Base-by-base conservation (phyloP, 2,113 vertebrate species). In the Andinoacara biseriatus region DNA sequence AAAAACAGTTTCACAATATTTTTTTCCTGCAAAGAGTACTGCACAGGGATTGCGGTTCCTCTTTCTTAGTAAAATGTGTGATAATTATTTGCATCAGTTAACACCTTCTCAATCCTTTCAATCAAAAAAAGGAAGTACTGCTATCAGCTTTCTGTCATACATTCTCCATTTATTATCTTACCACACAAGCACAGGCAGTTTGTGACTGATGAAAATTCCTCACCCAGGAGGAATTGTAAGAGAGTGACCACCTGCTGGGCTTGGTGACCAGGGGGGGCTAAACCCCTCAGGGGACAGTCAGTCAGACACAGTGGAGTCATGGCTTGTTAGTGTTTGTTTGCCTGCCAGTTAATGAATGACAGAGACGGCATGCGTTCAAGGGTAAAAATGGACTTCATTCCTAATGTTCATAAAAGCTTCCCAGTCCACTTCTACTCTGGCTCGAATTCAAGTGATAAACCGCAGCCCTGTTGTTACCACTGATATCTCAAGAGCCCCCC, bases 251-350 rank as follows among this genome's bases (percentile, higher is more conserved):
- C 92, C 90, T 93, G 89, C 92, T 90, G 92, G 61, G 85, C 57
- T 86, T 84, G 74, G 52, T 49, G 79, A 78, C 54, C 69, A 22
- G 74, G 61, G 74, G 61, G 76, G 84, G 86, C 43, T 20, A 76
- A 79, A 78, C 86, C 90, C 92, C 87, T 82, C 29, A 90, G 90
- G 91, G 91, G 76, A 80, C 62, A 8, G 59, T 87, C 85, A 76
- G 78, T 80, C 90, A 94, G 94, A 95, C 94, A 60, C 62, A 67
- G 76, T 35, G 89, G 93, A 95, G 92, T 91, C 90, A 46, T 59
- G 65, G 29, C 74, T 35, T 79, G 78, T 79, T 83, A 83, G 76
- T 85, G 88, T 80, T 62, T 78, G 67, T 83, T 62, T 31, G 72
- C 31, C 26, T 88, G 58, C 56, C 57, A 65, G 78, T 81, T 56